Base-by-base conservation (phyloP, 2,888 invertebrate species). In the Lithophane semibrunnea region DNA sequence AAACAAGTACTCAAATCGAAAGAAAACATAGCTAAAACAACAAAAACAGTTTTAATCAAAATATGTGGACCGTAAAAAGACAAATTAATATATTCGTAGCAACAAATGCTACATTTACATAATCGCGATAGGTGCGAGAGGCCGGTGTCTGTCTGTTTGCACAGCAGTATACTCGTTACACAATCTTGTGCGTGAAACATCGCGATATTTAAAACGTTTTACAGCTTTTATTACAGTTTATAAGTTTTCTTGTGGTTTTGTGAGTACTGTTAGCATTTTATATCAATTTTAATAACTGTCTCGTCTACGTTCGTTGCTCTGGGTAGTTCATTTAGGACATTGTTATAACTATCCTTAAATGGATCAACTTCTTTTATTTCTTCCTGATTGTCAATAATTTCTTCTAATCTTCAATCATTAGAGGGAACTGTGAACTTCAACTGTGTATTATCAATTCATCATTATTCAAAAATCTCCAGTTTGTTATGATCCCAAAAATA, bases 161-260 rank as follows among this genome's bases (percentile, higher is more conserved):
- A 66, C 89, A 88, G 89, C 81, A 83, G 84, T 79, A 29, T 29
- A 21, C 21, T 79, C 42, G 54, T 87, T 88, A 88, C 84, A 79
- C 82, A 89, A 88, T 88, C 79, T 75, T 69, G 77, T 72, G 70
- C 76, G 79, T 82, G 79, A 77, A 82, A 75, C 65, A 60, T 75
- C 70, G 77, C 73, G 68, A 79, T 84, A 77, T 78, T 73, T 58
- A 47, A 71, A 75, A 75, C 16, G 69, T 69, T 68, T 82, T 49
- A 81, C 66, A 64, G 24, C 70, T 70, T 84, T 81, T 73, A 67
- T 76, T 79, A 64, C 52, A 42, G 54, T 77, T 76, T 75, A 64
- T 76, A 37, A 86, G 44, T 75, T 54, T 54, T 52, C 29, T 61
- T 61, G 42, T 47, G 42, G 49, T 18, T 56, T 44, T 63, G 21